Base-by-base conservation (phyloP, 2,797 vertebrate species). In the Todus mexicanus region DNA sequence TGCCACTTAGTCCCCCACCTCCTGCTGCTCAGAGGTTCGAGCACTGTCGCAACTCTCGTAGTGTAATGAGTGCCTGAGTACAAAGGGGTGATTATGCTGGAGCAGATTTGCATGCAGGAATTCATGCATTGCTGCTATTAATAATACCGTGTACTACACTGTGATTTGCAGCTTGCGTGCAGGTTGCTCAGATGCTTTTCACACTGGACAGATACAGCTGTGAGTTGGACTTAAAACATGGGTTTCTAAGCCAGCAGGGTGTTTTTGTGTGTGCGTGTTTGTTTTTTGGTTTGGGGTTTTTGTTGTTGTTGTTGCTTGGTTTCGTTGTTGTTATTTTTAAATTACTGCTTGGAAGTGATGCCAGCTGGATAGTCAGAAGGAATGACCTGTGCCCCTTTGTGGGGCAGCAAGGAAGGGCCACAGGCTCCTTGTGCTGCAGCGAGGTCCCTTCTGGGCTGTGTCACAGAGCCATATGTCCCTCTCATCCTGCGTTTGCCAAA, bases 121-220 rank as follows among this genome's bases (percentile, higher is more conserved):
- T 61, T 71, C 10, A 3, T 13, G 10, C 15, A 2, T 40, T 61
- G 60, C 51, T 54, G 79, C 66, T 84, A 8, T 61, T 59, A 65
- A 64, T 71, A 47, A 35, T 7, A 7, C 12, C 0, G 0, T 11
- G 29, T 31, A 3, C 51, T 40, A n/a, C 6, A 0, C 17, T 23
- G 12, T 22, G 47, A 27, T 45, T 56, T n/a, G 60, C 47, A 63
- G 84, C 23, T 42, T 42, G 21, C 15, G 19, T 23, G 38, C 37
- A 11, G 57, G 38, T 47, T 92, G 51, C 47, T 40, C 8, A 4
- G 51, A 33, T 1, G 3, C 61, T 15, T 40, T 61, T 68, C 54
- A n/a, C 23, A 9, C n/a, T 1, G 2, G 19, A 23, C 26, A 38
- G 33, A 43, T 0, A 3, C 68, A 64, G 35, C 43, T 0, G 0